Base-by-base conservation (phyloP, 2,113 vertebrate species). In the Actinemys pallida region DNA sequence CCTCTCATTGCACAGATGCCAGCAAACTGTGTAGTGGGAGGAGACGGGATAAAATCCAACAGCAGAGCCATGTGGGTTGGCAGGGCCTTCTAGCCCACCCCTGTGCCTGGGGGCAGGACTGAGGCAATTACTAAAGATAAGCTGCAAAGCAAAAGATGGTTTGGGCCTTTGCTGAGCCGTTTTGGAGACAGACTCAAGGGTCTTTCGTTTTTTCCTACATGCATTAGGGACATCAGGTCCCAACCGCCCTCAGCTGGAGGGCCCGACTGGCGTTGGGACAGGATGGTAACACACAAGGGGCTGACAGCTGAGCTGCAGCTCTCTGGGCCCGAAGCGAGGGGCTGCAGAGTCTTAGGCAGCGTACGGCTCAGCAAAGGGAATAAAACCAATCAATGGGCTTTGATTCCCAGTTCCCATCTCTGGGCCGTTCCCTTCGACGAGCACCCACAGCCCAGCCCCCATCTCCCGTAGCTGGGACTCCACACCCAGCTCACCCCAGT, bases 1-100 rank as follows among this genome's bases (percentile, higher is more conserved):
- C 25, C 14, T 2, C 1, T 1, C 2, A 2, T 3, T 54, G 3
- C 1, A 0, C 29, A 20, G 52, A 10, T 65, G 53, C 47, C 49
- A 83, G 27, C 49, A 5, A 0, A 59, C 20, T 16, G 83, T 24
- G 27, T 4, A 65, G 75, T 50, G 22, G 83, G 65, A 56, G 11
- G 6, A 5, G 0, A 1, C 1, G 6, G 9, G 1, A 20, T 8
- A 50, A 8, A 6, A 76, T 8, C 59, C 1, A 31, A 42, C 13
- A 62, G 80, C 14, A 83, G 52, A 92, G 80, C 27, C 2, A 3
- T 17, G 19, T 10, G 27, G 0, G n/a, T 2, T 57, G 25, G 27
- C 88, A 54, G 88, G 82, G n/a, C 45, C 62, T 72, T 25, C 39
- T 78, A 65, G 62, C 62, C 62, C 1, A 5, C 49, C 42, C 57